Evolutionary conservation across 2,888 invertebrate genomes (phyloP), one percentile per base, ranked within the genome.

Genomic region (Dicyrtoma fusca): DNA sequence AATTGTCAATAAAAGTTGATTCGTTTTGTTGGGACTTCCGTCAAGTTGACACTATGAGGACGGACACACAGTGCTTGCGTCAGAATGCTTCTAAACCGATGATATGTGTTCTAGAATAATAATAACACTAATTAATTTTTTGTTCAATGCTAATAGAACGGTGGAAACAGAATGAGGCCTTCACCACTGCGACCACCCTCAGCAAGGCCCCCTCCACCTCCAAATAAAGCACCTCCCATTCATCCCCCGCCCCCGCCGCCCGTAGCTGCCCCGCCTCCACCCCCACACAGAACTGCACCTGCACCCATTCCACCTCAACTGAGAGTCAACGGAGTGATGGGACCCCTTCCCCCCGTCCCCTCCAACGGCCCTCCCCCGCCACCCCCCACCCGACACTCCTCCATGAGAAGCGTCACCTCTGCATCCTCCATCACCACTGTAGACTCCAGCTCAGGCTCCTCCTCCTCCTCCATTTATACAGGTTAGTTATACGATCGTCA

Each of bases 381-480:
- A 73, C 89, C 89, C 6, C 89, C 89, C 0, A 87, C 87, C 6
- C 85, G 89, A 72, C 87, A 87, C 79, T 88, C 89, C 0, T 89
- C 89, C 1, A 88, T 88, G 85, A 84, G 88, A 73, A 84, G 84
- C 75, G 82, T 84, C 17, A 80, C 78, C n/a, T 81, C 81, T 13
- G 73, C 75, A n/a, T 72, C 78, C 44, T 81, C 79, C 19, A 64
- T 78, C 8, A 74, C 71, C 21, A 75, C 76, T n/a, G 74, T 74
- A 13, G 75, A 72, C 51, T 77, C 71, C 25, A 71, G 63, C 26
- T 71, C 71, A n/a, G 44, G 23, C 17, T 55, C 71, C 5, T 63
- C 73, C n/a, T 57, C 63, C 13, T 45, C 64, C 8, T 53, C 71
- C 8, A 26, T 57, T 61, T 23, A 68, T 19, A 61, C 51, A n/a